Evolutionary conservation across 2,113 vertebrate species (phyloP).

Genomic region (Collichthys lucidus): DNA sequence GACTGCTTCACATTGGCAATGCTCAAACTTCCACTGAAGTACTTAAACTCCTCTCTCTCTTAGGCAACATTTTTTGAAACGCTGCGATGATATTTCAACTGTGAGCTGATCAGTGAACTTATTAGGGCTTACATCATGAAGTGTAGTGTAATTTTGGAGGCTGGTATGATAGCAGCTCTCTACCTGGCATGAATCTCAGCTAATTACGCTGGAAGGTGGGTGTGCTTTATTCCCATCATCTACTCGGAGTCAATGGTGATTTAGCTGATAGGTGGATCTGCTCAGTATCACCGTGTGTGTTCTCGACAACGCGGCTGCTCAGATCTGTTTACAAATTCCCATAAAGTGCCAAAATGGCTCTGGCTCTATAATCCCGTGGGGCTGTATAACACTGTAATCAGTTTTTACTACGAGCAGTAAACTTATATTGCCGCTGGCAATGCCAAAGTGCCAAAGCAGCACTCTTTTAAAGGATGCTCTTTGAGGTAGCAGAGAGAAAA

Average conservation of each 20-base stretch:
- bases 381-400: conserved; percentile 63
- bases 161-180: background rate
- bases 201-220: background rate
- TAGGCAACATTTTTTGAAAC: background rate
- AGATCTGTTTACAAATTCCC: conserved; percentile 55
- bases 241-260: conserved; percentile 10
- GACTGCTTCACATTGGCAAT: background rate
- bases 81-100: background rate
- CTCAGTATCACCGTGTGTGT: conserved; percentile 19
- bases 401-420: conserved; percentile 69
- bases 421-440: conserved; percentile 53
- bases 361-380: conserved; percentile 41
- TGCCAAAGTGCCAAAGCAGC: conserved; percentile 61
- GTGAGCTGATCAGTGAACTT: background rate
- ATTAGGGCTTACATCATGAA: background rate
- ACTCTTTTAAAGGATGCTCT: conserved; percentile 44
- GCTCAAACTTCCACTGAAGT: background rate
- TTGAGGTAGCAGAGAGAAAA: conserved; percentile 37
- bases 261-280: conserved; percentile 14
- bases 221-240: conserved; percentile 6
- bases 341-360: conserved; percentile 50
- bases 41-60: background rate
- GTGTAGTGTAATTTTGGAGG: background rate
- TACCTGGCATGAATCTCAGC: conserved; percentile 2
- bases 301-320: conserved; percentile 18